Conservation (phyloP, 2,113 vertebrate genomes). For the Salminus brasiliensis region DNA sequence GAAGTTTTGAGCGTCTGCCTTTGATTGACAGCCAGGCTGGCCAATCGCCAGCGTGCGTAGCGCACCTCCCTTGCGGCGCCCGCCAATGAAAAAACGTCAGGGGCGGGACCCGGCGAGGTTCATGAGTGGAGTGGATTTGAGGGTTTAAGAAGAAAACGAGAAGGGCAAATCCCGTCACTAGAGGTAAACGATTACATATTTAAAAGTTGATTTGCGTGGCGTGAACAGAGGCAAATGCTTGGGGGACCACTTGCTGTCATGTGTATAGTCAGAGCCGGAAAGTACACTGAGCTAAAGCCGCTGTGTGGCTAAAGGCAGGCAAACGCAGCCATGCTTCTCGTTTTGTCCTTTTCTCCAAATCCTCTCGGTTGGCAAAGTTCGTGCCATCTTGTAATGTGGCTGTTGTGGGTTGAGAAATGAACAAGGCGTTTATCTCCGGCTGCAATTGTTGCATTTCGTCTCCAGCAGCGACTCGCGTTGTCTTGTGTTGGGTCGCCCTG, state of each 20-base stretch:
- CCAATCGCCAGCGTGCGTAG: constrained; percentile 64
- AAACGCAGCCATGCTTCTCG: constrained; percentile 40
- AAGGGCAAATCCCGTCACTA: constrained; percentile 69
- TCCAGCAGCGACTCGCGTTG: background rate
- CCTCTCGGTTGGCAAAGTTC: constrained; percentile 33
- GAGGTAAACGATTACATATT: constrained; percentile 65
- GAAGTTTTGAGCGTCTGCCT: constrained; percentile 74
- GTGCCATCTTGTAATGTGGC: background rate
- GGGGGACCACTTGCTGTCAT: background rate
- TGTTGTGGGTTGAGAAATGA: background rate
- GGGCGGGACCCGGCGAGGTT: constrained; percentile 61
- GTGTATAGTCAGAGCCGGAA: background rate
- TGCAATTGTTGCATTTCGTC: background rate
- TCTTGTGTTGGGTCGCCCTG: background rate
- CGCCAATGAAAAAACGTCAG: constrained; percentile 46
- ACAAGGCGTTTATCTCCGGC: background rate
- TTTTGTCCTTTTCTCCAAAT: constrained; percentile 39
- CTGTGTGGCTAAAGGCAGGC: constrained; percentile 24
- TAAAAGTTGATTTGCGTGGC: constrained; percentile 15
- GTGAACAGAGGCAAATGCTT: background rate
- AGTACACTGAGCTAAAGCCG: constrained; percentile 37
- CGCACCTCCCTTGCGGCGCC: constrained; percentile 47
- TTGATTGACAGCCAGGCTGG: constrained; percentile 64
- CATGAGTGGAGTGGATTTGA: constrained; percentile 73
- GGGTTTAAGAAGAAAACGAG: constrained; percentile 79